Conservation (phyloP, 2,113 vertebrate genomes). For the Caloenas nicobarica region DNA sequence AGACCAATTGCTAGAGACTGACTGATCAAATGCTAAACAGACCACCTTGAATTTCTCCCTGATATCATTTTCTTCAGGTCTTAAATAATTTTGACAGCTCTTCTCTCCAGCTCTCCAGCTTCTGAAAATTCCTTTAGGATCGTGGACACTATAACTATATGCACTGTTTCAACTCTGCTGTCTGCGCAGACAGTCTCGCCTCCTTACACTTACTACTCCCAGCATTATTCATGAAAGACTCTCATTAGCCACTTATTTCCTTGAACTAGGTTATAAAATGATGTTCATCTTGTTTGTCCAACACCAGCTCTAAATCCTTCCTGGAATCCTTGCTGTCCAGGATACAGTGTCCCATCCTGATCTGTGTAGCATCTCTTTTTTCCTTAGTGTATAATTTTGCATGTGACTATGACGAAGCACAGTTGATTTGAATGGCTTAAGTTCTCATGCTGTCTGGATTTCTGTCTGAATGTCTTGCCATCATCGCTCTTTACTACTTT, state of each 20-base stretch:
- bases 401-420: neutral
- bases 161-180: neutral
- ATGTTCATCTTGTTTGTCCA: neutral
- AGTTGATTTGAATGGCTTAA: neutral
- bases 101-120: neutral
- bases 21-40: neutral
- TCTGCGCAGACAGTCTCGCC: neutral
- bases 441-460: neutral
- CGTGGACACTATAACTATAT: neutral
- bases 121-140: neutral
- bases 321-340: neutral
- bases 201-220: neutral
- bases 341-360: neutral
- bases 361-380: neutral
- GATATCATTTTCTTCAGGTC: neutral
- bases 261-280: neutral
- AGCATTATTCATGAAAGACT: neutral
- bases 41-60: neutral
- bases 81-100: neutral
- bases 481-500: neutral
- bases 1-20: neutral
- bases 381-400: neutral
- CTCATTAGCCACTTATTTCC: neutral
- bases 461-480: neutral
- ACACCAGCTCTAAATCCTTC: neutral